Base-by-base conservation (phyloP, 1,140 invertebrate genomes). In the Alviniconcha marisindica region DNA sequence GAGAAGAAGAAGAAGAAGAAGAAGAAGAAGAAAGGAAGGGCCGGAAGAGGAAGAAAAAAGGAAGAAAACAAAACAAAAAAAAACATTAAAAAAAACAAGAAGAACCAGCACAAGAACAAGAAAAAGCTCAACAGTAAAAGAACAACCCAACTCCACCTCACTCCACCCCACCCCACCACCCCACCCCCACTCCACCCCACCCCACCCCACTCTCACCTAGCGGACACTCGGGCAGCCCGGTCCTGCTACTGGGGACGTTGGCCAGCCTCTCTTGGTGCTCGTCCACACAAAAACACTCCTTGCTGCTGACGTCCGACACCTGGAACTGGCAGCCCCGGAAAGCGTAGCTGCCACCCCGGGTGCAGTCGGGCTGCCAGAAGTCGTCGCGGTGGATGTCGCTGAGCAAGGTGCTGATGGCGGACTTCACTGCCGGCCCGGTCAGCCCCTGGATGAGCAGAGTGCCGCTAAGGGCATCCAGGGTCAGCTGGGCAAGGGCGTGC, bases 361-460 rank as follows among this genome's bases (percentile, higher is more conserved):
- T 71, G 69, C 69, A 71, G 69, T 71, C 69, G 12, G 69, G 69
- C 69, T 71, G 69, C 69, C 69, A 71, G 69, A 71, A 15, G 7
- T 36, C 21, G 36, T 14, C 24, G 4, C 69, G 69, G 69, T 71
- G 69, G 69, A 71, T 71, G 69, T 71, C 69, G 31, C 36, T 31
- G 10, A 71, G 69, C 31, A 71, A 33, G 10, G 69, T 40, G 36
- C 33, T 71, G 24, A 71, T 33, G 24, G 36, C 4, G 69, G 36
- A 40, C 69, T 71, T 71, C 15, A 40, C 36, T 18, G 33, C 2
- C 18, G 38, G 36, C 10, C 31, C 31, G 18, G 56, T 60, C 56
- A 60, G 10, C 1, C 69, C 69, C 4, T 33, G 18, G 0, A 71
- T 15, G 33, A 12, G 33, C 7, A 71, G 10, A 2, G 38, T 21